Percentiles rank a stretch among this genome's conserved stretches.
Evolutionary conservation across 2,797 vertebrate genomes (phyloP).

Genomic region (Scolopax bukidnonensis): DNA sequence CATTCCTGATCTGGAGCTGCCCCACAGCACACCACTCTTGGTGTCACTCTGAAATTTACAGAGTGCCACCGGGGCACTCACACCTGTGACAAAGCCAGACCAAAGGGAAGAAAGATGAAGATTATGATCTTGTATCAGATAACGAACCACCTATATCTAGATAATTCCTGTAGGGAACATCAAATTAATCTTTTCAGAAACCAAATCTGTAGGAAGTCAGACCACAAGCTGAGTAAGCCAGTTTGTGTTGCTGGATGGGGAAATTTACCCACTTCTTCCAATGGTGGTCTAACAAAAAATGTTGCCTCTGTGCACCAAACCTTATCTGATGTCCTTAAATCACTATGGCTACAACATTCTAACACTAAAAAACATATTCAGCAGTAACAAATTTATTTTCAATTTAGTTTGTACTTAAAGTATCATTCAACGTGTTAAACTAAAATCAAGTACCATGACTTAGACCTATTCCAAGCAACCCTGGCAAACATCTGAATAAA

Average conservation of each 20-base stretch:
- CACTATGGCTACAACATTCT: background rate
- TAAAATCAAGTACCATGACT: background rate
- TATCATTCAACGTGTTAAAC: background rate
- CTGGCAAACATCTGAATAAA: background rate
- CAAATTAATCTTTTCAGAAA: background rate
- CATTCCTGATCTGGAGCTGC: background rate
- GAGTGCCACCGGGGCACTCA: background rate
- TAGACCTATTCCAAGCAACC: background rate
- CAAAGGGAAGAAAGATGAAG: background rate
- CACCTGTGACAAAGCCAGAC: background rate
- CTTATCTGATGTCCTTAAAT: background rate
- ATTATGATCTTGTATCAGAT: background rate
- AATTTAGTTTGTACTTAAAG: background rate
- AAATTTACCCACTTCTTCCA: background rate
- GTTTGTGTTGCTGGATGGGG: background rate
- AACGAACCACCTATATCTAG: background rate
- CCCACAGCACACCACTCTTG: rapidly evolving
- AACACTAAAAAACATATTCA: background rate
- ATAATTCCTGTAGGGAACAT: background rate
- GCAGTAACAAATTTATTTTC: background rate
- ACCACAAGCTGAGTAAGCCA: background rate
- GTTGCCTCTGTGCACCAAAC: background rate
- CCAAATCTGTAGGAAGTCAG: background rate
- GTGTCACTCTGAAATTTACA: background rate
- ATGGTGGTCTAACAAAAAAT: background rate